A percentile compares a stretch with the other conserved stretches of the same genome.
phyloP scores from a whole-genome alignment of 2,888 invertebrate genomes.

The Pocota personata region DNA sequence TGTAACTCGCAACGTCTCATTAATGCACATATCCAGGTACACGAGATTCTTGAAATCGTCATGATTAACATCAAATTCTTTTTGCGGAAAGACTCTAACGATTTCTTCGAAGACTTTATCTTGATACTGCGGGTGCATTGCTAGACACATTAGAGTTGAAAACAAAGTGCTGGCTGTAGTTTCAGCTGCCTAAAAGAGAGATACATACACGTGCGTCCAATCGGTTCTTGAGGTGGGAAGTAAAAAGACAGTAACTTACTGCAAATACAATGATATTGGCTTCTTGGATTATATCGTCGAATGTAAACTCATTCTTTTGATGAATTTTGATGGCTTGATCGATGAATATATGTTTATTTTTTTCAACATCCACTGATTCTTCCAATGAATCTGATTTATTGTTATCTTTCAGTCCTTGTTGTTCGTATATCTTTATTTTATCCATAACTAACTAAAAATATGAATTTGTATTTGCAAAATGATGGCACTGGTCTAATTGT shows the following conservation, averaged over 20 bases:
- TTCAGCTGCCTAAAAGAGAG: slow-evolving; percentile 74
- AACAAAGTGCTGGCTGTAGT: slow-evolving; percentile 75
- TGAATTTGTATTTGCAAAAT: neutral
- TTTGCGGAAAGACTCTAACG: slow-evolving; percentile 74
- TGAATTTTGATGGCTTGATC: slow-evolving; percentile 73
- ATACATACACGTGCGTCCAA: neutral
- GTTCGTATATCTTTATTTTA: neutral
- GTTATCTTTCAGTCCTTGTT: neutral
- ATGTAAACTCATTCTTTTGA: slow-evolving; percentile 56
- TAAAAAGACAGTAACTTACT: slow-evolving; percentile 65
- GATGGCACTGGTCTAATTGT: too few relatives aligned
- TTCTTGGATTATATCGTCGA: slow-evolving; percentile 69
- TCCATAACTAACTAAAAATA: slow-evolving; percentile 10
- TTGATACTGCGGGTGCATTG: slow-evolving; percentile 75
- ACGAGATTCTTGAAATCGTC: slow-evolving; percentile 74
- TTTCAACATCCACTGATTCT: slow-evolving; percentile 14
- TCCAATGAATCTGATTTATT: neutral
- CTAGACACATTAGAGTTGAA: slow-evolving; percentile 76
- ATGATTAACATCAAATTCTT: slow-evolving; percentile 69
- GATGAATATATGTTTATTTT: slow-evolving; percentile 66
- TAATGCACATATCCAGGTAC: slow-evolving; percentile 75
- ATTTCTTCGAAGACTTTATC: slow-evolving; percentile 76
- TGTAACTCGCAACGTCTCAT: slow-evolving; percentile 75
- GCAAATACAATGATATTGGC: slow-evolving; percentile 68
- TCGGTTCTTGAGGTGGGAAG: too few relatives aligned